A percentile compares a stretch with the other conserved stretches of the same genome.
Conservation (phyloP, 2,888 invertebrate genomes). For the Drosophila basisetae region DNA sequence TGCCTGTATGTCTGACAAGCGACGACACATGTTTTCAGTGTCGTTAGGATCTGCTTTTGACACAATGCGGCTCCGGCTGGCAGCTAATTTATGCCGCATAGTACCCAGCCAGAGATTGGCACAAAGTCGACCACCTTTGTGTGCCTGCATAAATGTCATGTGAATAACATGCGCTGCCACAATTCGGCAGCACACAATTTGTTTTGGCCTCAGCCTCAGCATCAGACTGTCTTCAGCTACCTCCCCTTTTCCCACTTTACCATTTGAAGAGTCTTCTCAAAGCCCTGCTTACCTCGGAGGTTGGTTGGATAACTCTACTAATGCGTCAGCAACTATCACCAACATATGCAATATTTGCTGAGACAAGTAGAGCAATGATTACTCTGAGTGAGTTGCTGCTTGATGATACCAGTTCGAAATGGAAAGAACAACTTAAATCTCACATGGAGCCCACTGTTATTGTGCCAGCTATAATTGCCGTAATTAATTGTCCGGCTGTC, state of each 20-base stretch:
- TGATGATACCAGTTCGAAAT: slow-evolving; percentile 22
- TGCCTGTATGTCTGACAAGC: slow-evolving; percentile 51
- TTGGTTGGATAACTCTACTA: slow-evolving; percentile 9
- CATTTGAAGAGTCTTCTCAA: neutral
- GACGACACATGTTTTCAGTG: slow-evolving; percentile 61
- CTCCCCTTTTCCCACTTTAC: neutral
- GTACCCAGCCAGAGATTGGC: slow-evolving; percentile 24
- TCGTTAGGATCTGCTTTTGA: slow-evolving; percentile 56
- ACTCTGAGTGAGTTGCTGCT: slow-evolving; percentile 1
- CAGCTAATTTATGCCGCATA: slow-evolving; percentile 69
- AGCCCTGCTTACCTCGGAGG: slow-evolving; percentile 19
- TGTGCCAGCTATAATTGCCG: slow-evolving; percentile 17
- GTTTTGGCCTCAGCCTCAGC: neutral
- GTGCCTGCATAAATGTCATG: slow-evolving; percentile 67
- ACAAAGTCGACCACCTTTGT: slow-evolving; percentile 48
- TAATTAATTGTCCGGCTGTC: slow-evolving; percentile 50
- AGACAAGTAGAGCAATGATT: slow-evolving; percentile 51
- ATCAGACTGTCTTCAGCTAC: neutral
- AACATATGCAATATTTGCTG: slow-evolving; percentile 52
- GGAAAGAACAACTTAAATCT: slow-evolving; percentile 48
- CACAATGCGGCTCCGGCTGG: slow-evolving; percentile 50
- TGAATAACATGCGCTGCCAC: slow-evolving; percentile 58
- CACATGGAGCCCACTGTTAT: slow-evolving; percentile 12
- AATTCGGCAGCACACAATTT: slow-evolving; percentile 29
- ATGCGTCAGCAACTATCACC: neutral